A percentile compares a stretch with the other conserved stretches of the same genome.
These are phyloP conservation scores for Phylloscopus trochiloides DNA, from an alignment of 2,113 vertebrate species.

Conservation along the genomic window DNA sequence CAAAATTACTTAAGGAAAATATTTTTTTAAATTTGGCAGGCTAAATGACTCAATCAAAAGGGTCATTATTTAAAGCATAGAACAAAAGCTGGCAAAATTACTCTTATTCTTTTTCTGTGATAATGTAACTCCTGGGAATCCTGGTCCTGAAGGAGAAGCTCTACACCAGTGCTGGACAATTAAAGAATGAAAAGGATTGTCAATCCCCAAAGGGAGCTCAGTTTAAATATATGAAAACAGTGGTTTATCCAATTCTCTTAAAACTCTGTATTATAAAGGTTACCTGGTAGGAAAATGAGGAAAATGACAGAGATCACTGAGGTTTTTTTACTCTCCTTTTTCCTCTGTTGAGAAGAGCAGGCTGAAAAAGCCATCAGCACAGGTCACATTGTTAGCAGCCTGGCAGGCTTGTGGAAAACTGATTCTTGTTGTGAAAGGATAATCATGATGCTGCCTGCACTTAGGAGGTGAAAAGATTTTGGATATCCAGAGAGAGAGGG, in stretches of 20 bases:
- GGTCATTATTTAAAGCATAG: neutral
- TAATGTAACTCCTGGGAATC: neutral
- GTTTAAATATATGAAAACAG: neutral
- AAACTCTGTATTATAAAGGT: neutral
- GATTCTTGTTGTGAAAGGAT: neutral
- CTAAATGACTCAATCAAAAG: neutral
- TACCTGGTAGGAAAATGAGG: neutral
- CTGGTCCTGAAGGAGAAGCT: neutral
- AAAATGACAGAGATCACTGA: neutral
- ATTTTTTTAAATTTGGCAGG: neutral
- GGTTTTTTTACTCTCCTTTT: neutral
- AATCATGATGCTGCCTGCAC: neutral
- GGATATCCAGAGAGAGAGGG: neutral
- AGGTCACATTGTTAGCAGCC: neutral
- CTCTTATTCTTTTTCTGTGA: neutral
- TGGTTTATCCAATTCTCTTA: neutral
- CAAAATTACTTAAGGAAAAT: neutral
- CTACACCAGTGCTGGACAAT: neutral
- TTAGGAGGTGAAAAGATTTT: neutral
- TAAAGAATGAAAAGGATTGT: neutral
- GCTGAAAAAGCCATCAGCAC: neutral
- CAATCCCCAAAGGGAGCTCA: neutral
- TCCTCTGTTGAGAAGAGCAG: neutral
- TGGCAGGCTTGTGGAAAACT: neutral
- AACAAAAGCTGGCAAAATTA: conserved; percentile 13